Conservation (phyloP, 2,797 vertebrate genomes). For the Pitangus sulphuratus region DNA sequence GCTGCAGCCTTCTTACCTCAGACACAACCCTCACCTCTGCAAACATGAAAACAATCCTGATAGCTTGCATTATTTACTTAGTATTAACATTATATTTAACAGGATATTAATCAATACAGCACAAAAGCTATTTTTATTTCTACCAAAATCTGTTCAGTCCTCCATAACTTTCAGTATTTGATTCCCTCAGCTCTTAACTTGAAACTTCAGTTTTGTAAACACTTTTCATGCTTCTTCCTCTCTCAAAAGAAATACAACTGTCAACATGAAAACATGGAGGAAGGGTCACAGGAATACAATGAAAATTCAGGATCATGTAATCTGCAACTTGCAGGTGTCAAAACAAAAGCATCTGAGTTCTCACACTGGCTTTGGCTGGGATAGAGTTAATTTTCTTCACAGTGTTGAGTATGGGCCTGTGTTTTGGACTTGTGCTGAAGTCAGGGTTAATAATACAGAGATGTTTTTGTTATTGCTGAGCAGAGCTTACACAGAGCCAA, state of each 20-base stretch:
- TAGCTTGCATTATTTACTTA: not conserved
- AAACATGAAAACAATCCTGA: not conserved
- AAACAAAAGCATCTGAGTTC: not conserved
- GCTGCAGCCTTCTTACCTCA: not conserved
- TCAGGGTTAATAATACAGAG: not conserved
- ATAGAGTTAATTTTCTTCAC: not conserved
- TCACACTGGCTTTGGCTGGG: not conserved
- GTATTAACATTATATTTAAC: not conserved
- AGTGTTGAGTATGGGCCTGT: not conserved
- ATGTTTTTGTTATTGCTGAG: not conserved
- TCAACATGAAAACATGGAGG: not conserved
- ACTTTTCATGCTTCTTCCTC: not conserved
- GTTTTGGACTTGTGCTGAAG: not conserved
- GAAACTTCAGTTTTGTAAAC: not conserved
- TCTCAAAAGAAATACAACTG: not conserved
- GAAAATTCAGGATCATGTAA: not conserved
- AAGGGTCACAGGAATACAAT: not conserved
- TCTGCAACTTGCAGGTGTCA: not conserved
- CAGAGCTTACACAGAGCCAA: not conserved
- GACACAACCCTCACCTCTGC: not conserved
- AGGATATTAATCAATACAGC: not conserved
- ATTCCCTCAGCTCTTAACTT: not conserved
- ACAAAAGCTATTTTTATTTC: not conserved
- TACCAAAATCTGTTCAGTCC: not conserved
- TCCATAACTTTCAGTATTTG: not conserved